Conservation (phyloP, 2,797 vertebrate species). For the Pangasius sanitwongsei region DNA sequence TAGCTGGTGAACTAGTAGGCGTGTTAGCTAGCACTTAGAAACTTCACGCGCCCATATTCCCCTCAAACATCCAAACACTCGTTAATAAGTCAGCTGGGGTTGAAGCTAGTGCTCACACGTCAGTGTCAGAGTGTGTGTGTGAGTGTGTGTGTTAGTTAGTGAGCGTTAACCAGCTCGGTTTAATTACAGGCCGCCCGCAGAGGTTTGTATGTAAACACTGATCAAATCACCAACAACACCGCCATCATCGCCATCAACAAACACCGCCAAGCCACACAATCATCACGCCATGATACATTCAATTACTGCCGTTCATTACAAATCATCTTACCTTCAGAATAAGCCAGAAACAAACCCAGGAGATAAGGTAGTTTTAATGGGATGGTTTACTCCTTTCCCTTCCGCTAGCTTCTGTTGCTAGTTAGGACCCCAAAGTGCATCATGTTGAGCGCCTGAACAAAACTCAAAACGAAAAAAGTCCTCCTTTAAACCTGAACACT, state of each 20-base stretch:
- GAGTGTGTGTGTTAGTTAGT: too few relatives aligned
- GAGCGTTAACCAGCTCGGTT: too few relatives aligned
- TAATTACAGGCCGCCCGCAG: slow-evolving; percentile 3
- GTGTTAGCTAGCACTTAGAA: slow-evolving; percentile 3
- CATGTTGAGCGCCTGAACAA: slow-evolving; percentile 27
- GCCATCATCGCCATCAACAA: background rate
- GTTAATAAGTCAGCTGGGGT: background rate
- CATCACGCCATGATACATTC: too few relatives aligned
- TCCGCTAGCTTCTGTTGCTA: slow-evolving; percentile 26
- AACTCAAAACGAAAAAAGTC: background rate
- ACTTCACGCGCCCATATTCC: background rate
- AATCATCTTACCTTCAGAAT: slow-evolving; percentile 33
- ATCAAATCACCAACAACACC: background rate
- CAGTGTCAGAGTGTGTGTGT: background rate
- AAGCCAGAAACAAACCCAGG: background rate
- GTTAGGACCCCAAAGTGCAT: slow-evolving; percentile 28
- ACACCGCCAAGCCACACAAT: background rate
- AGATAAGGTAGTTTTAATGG: background rate
- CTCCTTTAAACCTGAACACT: too few relatives aligned
- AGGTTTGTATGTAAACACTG: slow-evolving; percentile 40
- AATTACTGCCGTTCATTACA: background rate
- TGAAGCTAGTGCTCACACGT: background rate
- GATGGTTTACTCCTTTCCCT: slow-evolving; percentile 4
- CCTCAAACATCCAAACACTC: background rate
- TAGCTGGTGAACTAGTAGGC: background rate